Conservation (phyloP, 1,140 invertebrate genomes). For the Meloidogyne floridensis region DNA sequence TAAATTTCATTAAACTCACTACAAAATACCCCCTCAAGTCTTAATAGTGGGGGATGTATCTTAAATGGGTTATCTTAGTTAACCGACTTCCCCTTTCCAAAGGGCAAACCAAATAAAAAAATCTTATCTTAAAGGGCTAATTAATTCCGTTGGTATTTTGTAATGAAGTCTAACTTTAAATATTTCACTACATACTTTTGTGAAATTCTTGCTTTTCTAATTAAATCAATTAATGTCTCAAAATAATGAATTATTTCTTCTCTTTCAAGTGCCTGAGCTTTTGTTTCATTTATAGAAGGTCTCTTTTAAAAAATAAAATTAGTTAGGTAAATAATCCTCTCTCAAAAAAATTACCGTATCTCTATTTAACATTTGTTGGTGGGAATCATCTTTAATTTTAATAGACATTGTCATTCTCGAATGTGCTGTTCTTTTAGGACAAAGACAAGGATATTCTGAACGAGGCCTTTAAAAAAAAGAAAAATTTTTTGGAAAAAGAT, state of each 20-base stretch:
- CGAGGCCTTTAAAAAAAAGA: conserved; percentile 30
- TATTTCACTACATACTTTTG: conserved; percentile 34
- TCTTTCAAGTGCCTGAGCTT: conserved; percentile 33
- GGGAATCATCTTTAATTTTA: conserved; percentile 35
- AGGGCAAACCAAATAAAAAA: no score
- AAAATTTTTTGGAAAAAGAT: neutral
- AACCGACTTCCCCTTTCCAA: no score
- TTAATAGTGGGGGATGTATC: no score
- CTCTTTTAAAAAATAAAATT: conserved; percentile 1
- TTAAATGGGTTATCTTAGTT: no score
- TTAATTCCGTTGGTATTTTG: no score
- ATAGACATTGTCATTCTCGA: conserved; percentile 53
- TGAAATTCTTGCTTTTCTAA: conserved; percentile 48
- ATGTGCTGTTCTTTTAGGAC: conserved; percentile 49
- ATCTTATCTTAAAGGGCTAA: no score
- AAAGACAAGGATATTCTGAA: conserved; percentile 48
- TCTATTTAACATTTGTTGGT: conserved; percentile 26
- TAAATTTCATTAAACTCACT: neutral
- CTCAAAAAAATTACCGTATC: neutral
- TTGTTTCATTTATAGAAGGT: conserved; percentile 12
- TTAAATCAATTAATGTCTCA: conserved; percentile 55
- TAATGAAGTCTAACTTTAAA: no score
- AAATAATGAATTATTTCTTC: conserved; percentile 56
- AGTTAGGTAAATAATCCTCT: neutral
- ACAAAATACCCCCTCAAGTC: no score